These are phyloP conservation scores for Rallus crepitans DNA, from an alignment of 2,797 vertebrate genomes.

Conservation along the genomic window DNA sequence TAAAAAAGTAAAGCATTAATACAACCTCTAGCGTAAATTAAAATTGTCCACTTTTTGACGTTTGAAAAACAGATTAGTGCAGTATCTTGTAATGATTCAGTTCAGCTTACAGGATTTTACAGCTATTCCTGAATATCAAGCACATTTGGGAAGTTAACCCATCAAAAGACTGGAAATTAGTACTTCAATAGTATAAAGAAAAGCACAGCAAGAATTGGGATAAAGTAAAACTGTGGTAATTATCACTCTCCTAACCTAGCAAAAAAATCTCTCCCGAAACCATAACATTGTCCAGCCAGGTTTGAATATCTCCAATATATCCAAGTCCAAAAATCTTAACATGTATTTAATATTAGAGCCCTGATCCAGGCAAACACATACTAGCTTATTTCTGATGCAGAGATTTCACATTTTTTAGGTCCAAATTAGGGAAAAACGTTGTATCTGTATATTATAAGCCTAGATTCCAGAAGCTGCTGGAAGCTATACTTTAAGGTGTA, in stretches of 20 bases:
- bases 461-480: background rate
- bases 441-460: background rate
- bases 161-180: background rate
- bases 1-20: background rate
- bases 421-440: background rate
- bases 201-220: background rate
- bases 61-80: background rate
- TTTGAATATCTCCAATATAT: background rate
- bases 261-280: background rate
- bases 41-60: background rate
- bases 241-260: background rate
- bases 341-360: background rate
- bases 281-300: background rate
- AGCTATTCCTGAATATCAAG: background rate
- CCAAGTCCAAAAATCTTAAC: background rate
- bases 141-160: background rate
- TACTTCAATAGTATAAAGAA: background rate
- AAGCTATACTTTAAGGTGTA: background rate
- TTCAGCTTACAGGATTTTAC: background rate
- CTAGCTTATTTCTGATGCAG: background rate
- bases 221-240: background rate
- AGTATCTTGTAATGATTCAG: background rate
- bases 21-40: background rate
- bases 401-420: background rate
- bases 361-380: background rate